Evolutionary conservation across 92 coral and sea anemone genomes (phyloP).

Genomic region (Paramuricea clavata): DNA sequence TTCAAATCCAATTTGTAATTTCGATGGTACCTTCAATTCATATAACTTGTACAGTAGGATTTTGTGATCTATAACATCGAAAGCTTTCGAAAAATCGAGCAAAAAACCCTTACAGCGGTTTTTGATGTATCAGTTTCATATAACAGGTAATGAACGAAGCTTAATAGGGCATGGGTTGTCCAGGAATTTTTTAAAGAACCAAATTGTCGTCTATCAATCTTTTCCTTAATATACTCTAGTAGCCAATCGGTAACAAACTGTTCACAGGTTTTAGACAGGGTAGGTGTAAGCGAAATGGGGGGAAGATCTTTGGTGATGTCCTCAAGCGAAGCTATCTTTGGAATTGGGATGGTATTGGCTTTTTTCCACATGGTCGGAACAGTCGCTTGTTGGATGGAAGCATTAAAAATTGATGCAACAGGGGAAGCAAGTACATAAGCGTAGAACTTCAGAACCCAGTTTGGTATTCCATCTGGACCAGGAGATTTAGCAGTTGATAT

Average conservation of each 20-base stretch:
- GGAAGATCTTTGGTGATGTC: slow-evolving; percentile 19
- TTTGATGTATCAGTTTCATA: slow-evolving; percentile 6
- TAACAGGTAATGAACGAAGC: slow-evolving; percentile 1
- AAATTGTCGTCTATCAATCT: slow-evolving; percentile 17
- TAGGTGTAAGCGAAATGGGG: slow-evolving; percentile 21
- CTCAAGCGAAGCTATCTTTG: neutral
- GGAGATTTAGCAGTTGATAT: neutral
- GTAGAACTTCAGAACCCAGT: neutral
- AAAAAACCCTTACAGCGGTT: slow-evolving; percentile 9
- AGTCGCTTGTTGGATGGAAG: neutral
- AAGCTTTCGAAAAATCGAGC: slow-evolving; percentile 20
- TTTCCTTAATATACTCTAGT: neutral
- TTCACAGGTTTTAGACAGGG: slow-evolving; percentile 17
- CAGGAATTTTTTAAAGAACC: slow-evolving; percentile 23
- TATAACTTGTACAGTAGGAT: slow-evolving; percentile 19
- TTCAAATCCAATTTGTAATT: slow-evolving; percentile 26
- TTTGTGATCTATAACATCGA: slow-evolving; percentile 11
- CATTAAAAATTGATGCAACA: neutral
- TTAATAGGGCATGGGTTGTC: slow-evolving; percentile 15
- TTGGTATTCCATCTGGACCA: neutral
- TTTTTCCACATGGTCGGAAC: neutral
- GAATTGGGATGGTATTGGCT: slow-evolving; percentile 7
- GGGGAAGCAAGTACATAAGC: neutral
- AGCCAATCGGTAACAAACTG: slow-evolving; percentile 15
- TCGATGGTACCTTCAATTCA: slow-evolving; percentile 19